Percentiles rank a stretch among this genome's conserved stretches.
Conservation (phyloP, 2,888 invertebrate species). For the Eristalis pertinax region DNA sequence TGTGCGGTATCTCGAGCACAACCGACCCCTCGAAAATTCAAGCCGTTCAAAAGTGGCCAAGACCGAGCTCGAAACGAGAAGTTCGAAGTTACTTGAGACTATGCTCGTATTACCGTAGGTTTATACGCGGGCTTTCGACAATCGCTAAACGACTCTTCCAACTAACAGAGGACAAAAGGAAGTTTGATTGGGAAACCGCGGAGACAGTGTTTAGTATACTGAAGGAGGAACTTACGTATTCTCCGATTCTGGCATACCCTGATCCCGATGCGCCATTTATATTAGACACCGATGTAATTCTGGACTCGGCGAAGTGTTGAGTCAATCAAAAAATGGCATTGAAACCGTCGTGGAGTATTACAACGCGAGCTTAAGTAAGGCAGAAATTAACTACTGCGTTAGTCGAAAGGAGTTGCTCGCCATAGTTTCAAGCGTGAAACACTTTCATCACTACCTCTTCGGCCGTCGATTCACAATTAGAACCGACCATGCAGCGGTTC, state of each 20-base stretch:
- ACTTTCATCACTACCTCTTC: constrained; percentile 75
- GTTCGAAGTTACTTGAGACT: constrained; percentile 12
- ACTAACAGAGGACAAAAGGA: constrained; percentile 10
- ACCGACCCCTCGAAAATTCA: constrained; percentile 20
- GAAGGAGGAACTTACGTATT: constrained; percentile 3
- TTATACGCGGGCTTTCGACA: constrained; percentile 10
- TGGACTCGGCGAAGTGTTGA: constrained; percentile 6
- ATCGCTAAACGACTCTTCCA: constrained; percentile 17
- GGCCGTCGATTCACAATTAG: constrained; percentile 74
- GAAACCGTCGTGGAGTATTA: constrained; percentile 1
- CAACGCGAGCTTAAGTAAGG: background rate
- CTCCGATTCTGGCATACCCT: background rate
- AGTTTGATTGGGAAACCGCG: background rate
- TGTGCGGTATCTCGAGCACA: background rate
- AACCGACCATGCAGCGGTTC: constrained; percentile 76
- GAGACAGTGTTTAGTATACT: background rate
- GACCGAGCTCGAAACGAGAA: no score
- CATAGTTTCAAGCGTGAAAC: constrained; percentile 73
- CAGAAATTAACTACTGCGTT: constrained; percentile 1
- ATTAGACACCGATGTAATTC: background rate
- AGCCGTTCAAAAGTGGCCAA: constrained; percentile 18
- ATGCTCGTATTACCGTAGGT: constrained; percentile 22
- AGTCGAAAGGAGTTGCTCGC: constrained; percentile 70
- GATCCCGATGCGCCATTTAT: background rate
- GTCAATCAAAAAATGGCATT: background rate